Evolutionary conservation across 2,113 vertebrate genomes (phyloP).

Genomic region (Clarias magur): DNA sequence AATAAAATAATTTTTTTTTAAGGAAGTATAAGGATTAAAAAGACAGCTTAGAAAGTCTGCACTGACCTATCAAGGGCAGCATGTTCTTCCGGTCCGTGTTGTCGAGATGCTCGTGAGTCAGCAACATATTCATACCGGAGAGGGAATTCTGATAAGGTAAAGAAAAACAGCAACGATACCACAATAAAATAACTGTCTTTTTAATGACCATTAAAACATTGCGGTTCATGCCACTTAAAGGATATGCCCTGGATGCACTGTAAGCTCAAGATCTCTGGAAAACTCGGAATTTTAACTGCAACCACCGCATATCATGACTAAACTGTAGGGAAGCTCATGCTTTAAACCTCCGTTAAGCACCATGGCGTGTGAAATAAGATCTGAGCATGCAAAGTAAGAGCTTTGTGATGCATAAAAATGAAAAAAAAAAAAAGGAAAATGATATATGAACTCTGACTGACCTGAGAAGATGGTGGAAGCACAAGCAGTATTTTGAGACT

Average conservation of each 20-base stretch:
- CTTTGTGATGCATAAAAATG: not conserved
- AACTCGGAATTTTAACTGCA: not conserved
- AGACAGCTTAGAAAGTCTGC: not conserved
- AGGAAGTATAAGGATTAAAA: not conserved
- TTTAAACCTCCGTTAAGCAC: not conserved
- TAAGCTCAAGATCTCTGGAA: not conserved
- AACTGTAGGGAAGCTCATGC: not conserved
- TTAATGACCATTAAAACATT: not conserved
- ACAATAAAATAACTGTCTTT: not conserved
- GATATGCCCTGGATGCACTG: not conserved
- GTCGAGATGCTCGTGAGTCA: constrained; percentile 87
- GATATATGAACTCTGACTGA: constrained; percentile 58
- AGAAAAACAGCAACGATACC: not conserved
- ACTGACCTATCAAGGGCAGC: constrained; percentile 83
- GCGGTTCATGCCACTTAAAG: not conserved
- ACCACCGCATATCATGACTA: not conserved
- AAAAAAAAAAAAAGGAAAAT: not conserved
- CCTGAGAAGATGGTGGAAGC: constrained; percentile 83
- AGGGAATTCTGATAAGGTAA: constrained; percentile 69
- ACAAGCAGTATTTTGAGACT: constrained; percentile 96
- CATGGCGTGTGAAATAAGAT: not conserved
- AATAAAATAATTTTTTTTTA: not conserved
- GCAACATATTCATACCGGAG: constrained; percentile 80
- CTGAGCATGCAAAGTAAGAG: not conserved
- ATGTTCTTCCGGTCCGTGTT: constrained; percentile 85